A percentile compares a stretch with the other conserved stretches of the same genome.
These are phyloP conservation scores for Apogon talboti DNA, from an alignment of 2,797 vertebrate species.

Conservation along the genomic window DNA sequence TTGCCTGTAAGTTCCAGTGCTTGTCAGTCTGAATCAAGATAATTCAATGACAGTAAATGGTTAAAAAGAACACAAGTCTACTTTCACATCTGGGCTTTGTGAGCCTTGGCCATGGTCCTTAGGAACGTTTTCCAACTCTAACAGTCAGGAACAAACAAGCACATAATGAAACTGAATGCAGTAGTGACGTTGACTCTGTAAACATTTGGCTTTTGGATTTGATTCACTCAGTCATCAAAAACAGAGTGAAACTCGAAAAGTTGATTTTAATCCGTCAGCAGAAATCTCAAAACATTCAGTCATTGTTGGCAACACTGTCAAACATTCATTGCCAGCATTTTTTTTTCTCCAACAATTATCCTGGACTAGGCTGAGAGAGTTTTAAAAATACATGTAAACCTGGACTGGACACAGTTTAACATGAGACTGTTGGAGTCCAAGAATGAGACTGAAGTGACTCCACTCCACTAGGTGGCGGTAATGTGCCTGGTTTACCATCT, in stretches of 20 bases:
- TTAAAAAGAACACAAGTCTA: conserved; percentile 5
- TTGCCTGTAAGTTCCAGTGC: not conserved
- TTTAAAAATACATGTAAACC: too few relatives aligned
- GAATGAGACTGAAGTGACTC: too few relatives aligned
- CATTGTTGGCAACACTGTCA: not conserved
- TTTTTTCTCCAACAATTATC: not conserved
- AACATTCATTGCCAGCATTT: not conserved
- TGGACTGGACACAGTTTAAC: too few relatives aligned
- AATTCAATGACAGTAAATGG: not conserved
- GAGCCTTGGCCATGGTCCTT: not conserved
- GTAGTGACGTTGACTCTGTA: not conserved
- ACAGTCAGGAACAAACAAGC: conserved; percentile 30
- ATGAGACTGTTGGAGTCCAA: too few relatives aligned
- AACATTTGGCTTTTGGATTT: not conserved
- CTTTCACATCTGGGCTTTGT: conserved; percentile 26
- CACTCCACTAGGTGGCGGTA: too few relatives aligned
- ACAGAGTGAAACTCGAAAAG: not conserved
- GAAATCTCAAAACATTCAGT: not conserved
- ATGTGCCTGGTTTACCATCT: too few relatives aligned
- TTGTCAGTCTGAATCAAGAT: not conserved
- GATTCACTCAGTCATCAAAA: not conserved
- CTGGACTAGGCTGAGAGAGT: too few relatives aligned
- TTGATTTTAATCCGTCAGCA: not conserved
- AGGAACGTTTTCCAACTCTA: conserved; percentile 32
- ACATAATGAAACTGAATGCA: not conserved